These are phyloP conservation scores for Orchesella cincta DNA, from an alignment of 1,140 invertebrate genomes.

Conservation along the genomic window DNA sequence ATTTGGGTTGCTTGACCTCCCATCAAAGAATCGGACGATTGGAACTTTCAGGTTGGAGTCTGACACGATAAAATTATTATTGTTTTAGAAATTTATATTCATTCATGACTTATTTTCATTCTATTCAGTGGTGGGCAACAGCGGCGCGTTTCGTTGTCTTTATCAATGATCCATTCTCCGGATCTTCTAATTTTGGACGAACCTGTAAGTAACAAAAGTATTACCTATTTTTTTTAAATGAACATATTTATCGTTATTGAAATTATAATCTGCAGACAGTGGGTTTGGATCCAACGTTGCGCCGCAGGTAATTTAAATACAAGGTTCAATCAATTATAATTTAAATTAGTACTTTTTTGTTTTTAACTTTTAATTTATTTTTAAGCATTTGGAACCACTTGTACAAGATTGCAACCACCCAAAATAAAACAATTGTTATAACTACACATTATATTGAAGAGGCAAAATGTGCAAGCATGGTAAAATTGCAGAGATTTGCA, in stretches of 20 bases:
- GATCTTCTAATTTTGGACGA: constrained; percentile 61
- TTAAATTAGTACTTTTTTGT: background rate
- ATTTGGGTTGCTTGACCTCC: constrained; percentile 83
- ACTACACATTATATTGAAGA: constrained; percentile 95
- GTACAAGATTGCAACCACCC: constrained; percentile 56
- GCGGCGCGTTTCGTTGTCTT: constrained; percentile 47
- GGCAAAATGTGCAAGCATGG: constrained; percentile 80
- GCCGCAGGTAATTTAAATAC: background rate
- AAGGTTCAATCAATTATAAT: background rate
- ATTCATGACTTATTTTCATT: constrained; percentile 65
- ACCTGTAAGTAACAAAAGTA: constrained; percentile 17
- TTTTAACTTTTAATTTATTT: constrained; percentile 33
- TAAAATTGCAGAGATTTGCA: constrained; percentile 54
- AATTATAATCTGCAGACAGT: background rate
- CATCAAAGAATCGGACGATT: constrained; percentile 78
- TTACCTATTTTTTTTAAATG: background rate
- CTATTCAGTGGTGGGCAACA: constrained; percentile 20
- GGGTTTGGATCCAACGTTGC: background rate
- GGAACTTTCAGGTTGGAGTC: constrained; percentile 89
- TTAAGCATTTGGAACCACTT: constrained; percentile 63
- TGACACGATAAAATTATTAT: too few species aligned
- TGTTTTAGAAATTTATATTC: constrained; percentile 61
- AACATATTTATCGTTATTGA: background rate
- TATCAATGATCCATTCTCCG: constrained; percentile 59
- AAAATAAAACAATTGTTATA: constrained; percentile 72